Evolutionary conservation across 2,888 invertebrate species (phyloP), one percentile per base, ranked within the genome.

Genomic region (Poecilus cupreus): DNA sequence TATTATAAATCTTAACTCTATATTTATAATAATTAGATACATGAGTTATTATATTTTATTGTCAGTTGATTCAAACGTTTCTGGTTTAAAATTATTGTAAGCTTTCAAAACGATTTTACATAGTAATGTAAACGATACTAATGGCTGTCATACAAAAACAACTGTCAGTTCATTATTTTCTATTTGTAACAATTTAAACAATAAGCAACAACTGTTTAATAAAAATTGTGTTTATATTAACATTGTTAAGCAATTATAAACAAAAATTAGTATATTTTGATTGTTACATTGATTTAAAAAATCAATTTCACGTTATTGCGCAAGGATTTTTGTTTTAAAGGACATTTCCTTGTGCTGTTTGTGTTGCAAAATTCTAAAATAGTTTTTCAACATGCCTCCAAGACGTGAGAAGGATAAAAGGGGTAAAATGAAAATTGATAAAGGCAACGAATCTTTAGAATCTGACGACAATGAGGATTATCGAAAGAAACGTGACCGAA

Each of bases 401-500:
- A 64, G 77, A 57, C 74, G 60, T 10, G 77, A 68, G 5, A 80
- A 82, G 32, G 75, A 80, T 57, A 86, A 87, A 84, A 86, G 85
- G 82, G 86, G 86, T 24, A 84, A 84, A 57, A 84, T 85, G 24
- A 89, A 88, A 83, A 87, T 86, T 75, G 87, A 90, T 57, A 90
- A 90, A 11, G 90, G 91, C 81, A 92, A 92, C 80, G 94, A 94
- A 83, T 92, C 91, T 10, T 93, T 93, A 72, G 94, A 91, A 37
- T 91, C 93, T 84, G 94, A 93, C 64, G 93, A 93, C 74, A 93
- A 93, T 74, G 94, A 89, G 82, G 94, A 94, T 85, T 96, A 96
- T 86, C 91, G 95, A 82, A 92, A 92, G 84, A 92, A 93, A 76
- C 90, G 96, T 39, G 95, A 95, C 86, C 91, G 95, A 85, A 96